These are phyloP conservation scores for Callimorpha dominula DNA, from an alignment of 2,888 invertebrate species.

Conservation along the genomic window DNA sequence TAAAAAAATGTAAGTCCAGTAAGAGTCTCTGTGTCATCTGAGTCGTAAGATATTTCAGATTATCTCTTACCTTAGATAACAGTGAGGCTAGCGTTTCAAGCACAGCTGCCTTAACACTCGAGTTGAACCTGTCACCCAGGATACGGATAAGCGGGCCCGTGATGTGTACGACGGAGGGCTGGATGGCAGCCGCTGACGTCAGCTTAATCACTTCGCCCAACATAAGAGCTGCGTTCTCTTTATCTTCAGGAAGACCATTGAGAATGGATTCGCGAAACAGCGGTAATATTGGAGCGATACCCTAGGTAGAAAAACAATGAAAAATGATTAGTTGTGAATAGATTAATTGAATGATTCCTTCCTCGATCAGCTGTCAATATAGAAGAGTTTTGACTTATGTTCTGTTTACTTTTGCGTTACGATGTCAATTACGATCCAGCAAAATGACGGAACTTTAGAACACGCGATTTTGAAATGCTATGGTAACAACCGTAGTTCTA, in stretches of 20 bases:
- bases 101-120: conserved; percentile 98
- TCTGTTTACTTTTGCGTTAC: no score
- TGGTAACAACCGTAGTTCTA: no score
- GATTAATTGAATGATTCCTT: no score
- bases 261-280: conserved; percentile 98
- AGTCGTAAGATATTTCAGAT: not conserved
- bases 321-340: not conserved
- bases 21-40: not conserved
- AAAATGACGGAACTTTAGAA: no score
- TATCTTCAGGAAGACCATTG: conserved; percentile 97
- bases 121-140: conserved; percentile 97
- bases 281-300: conserved; percentile 96
- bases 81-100: conserved; percentile 96
- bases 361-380: no score
- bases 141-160: conserved; percentile 99
- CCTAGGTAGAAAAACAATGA: conserved; percentile 79
- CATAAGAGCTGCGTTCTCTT: conserved; percentile 97
- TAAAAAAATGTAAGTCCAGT: not conserved
- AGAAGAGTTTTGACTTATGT: no score
- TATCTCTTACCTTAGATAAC: conserved; percentile 92
- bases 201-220: conserved; percentile 93
- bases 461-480: no score
- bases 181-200: conserved; percentile 95
- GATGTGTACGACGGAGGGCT: conserved; percentile 98
- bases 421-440: no score